phyloP scores from a whole-genome alignment of 2,888 invertebrate genomes.

The Synergus umbraculus region DNA sequence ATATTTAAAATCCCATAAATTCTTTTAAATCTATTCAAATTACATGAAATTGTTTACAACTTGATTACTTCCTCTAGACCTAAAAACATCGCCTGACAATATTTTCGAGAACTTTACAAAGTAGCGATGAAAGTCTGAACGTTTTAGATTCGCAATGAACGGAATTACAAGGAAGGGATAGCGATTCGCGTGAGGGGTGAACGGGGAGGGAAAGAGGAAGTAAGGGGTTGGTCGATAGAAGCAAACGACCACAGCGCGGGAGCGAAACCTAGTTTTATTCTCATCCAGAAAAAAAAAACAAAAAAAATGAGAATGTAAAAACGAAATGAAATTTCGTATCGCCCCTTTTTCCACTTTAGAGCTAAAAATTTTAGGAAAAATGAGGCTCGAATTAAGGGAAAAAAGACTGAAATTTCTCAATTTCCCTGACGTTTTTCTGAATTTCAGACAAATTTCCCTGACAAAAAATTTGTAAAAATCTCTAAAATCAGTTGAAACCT shows the following conservation, averaged over 20 bases:
- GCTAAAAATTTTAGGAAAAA: background rate
- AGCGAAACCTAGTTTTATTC: conserved; percentile 42
- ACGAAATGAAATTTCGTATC: conserved; percentile 1
- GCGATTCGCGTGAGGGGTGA: conserved; percentile 53
- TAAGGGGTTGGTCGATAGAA: conserved; percentile 64
- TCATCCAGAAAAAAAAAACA: conserved; percentile 41
- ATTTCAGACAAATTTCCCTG: too few species aligned
- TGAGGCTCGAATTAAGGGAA: background rate
- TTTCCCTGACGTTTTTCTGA: too few species aligned
- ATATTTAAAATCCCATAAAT: too few species aligned
- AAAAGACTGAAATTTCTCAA: background rate
- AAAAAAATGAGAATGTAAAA: background rate
- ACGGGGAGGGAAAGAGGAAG: conserved; percentile 52
- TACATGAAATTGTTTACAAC: too few species aligned
- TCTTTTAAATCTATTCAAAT: too few species aligned
- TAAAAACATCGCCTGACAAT: too few species aligned
- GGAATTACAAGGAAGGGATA: conserved; percentile 39
- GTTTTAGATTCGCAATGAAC: conserved; percentile 5
- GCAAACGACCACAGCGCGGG: conserved; percentile 56
- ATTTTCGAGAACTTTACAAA: background rate
- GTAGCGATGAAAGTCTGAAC: conserved; percentile 18
- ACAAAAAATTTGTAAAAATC: too few species aligned
- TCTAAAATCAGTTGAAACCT: too few species aligned
- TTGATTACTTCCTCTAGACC: too few species aligned
- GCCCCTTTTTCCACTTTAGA: conserved; percentile 20